Evolutionary conservation across 2,797 vertebrate genomes (phyloP).

Genomic region (Acipenser ruthenus): DNA sequence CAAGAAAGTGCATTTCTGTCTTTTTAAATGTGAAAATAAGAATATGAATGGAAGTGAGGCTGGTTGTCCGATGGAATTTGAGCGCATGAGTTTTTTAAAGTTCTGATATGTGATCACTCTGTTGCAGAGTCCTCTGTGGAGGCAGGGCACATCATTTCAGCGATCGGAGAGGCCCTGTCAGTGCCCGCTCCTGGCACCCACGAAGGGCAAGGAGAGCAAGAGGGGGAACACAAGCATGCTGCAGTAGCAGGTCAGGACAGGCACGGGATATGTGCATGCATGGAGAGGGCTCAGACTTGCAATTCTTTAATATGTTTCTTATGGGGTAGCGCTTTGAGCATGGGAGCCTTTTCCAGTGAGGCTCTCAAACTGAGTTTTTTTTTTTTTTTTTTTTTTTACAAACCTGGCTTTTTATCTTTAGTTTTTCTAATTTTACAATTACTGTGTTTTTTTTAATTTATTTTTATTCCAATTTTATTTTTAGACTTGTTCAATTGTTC

Average conservation of each 20-base stretch:
- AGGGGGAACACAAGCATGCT: constrained; percentile 23
- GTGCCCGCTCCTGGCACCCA: constrained; percentile 76
- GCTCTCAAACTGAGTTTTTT: too few species aligned
- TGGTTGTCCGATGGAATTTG: background rate
- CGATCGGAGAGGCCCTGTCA: constrained; percentile 73
- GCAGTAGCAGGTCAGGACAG: constrained; percentile 42
- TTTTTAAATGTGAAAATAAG: background rate
- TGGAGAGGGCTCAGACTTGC: background rate
- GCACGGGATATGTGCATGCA: background rate
- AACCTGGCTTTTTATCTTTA: too few species aligned
- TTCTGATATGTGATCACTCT: constrained; percentile 26
- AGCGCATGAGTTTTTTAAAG: background rate
- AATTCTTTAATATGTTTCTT: too few species aligned
- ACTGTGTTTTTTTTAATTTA: too few species aligned
- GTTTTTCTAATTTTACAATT: too few species aligned
- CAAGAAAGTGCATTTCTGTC: too few species aligned
- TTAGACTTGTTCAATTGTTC: too few species aligned
- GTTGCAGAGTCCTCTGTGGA: constrained; percentile 65
- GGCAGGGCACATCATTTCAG: constrained; percentile 85
- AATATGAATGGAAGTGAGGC: background rate
- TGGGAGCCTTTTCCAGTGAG: too few species aligned
- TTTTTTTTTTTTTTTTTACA: too few species aligned
- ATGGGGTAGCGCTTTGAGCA: too few species aligned
- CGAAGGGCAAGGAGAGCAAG: constrained; percentile 49
- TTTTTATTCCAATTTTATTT: too few species aligned